Base-by-base conservation (phyloP, 2,797 vertebrate species). In the Octomys mimax region DNA sequence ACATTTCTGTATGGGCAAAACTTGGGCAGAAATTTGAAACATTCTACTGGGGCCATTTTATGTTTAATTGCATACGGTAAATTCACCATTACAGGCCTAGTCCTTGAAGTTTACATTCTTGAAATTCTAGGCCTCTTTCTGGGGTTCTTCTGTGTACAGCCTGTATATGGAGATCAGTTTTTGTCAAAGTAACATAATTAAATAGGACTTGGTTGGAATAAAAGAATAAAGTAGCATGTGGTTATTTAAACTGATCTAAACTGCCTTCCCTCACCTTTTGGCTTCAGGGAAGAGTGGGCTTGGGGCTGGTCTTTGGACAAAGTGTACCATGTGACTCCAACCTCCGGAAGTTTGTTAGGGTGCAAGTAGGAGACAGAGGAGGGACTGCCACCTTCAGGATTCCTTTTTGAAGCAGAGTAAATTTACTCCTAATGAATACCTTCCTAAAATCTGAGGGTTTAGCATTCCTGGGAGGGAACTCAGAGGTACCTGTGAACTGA, bases 121-220 rank as follows among this genome's bases (percentile, higher is more conserved):
- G 88, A 71, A 96, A 97, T 94, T 96, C 85, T 97, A 89, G 78
- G 42, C 75, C 78, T 96, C 89, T 95, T 96, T 89, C 91, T 96
- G 81, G 64, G 61, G 46, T 93, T 94, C 59, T 92, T 90, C 92
- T 64, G 64, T 86, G 75, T 18, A 90, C 8, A 54, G 94, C 73
- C 79, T 92, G 86, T 92, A 64, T 64, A 89, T n/a, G 86, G 49
- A 96, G 66, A 59, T 52, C 42, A 66, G 33, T 78, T 81, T 78
- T 64, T 80, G 57, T 90, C 79, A 94, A 95, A 95, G 88, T 42
- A 59, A 88, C 62, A 7, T 46, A 4, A 16, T 62, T 46, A 89
- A 36, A 62, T 22, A 92, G 24, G 16, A 79, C n/a, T 91, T 81
- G 85, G 84, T 66, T 24, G 49, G 87, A 94, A 57, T 75, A 9